Evolutionary conservation across 2,888 invertebrate genomes (phyloP).

Genomic region (Himalopsyche tibetana): DNA sequence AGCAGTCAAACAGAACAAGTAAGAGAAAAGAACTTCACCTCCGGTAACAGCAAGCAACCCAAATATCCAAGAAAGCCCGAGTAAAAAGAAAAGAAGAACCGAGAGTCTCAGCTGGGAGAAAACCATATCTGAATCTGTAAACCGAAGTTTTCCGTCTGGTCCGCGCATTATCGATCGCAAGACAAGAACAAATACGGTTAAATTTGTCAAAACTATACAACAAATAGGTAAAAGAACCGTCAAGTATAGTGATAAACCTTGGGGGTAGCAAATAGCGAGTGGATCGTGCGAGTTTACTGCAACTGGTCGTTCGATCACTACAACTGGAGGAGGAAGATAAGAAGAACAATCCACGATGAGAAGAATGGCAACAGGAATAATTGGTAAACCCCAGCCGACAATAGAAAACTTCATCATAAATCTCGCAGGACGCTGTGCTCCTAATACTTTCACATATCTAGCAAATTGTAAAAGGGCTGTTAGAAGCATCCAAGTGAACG

Average conservation of each 20-base stretch:
- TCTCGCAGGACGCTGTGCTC: conserved; percentile 76
- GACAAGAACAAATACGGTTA: conserved; percentile 77
- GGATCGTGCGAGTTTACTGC: conserved; percentile 50
- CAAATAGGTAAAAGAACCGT: conserved; percentile 77
- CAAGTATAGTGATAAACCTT: conserved; percentile 73
- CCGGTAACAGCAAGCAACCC: conserved; percentile 77
- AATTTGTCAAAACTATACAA: conserved; percentile 75
- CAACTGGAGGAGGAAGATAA: conserved; percentile 70
- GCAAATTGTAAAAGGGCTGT: conserved; percentile 83
- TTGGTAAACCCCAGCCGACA: conserved; percentile 81
- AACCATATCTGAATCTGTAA: conserved; percentile 71
- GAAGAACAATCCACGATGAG: conserved; percentile 73
- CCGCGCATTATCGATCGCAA: conserved; percentile 76
- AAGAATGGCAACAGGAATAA: conserved; percentile 76
- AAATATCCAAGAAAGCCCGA: conserved; percentile 81
- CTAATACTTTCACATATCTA: conserved; percentile 82
- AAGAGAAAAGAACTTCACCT: conserved; percentile 76
- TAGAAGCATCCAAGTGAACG: conserved; percentile 85
- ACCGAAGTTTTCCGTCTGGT: conserved; percentile 75
- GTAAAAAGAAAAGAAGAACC: conserved; percentile 78
- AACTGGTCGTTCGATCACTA: not conserved
- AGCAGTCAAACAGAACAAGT: conserved; percentile 80
- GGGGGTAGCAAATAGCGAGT: conserved; percentile 74
- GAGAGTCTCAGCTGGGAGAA: conserved; percentile 77
- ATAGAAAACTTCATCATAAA: conserved; percentile 80